Evolutionary conservation across 2,888 invertebrate genomes (phyloP).

Genomic region (Eulithis prunata): DNA sequence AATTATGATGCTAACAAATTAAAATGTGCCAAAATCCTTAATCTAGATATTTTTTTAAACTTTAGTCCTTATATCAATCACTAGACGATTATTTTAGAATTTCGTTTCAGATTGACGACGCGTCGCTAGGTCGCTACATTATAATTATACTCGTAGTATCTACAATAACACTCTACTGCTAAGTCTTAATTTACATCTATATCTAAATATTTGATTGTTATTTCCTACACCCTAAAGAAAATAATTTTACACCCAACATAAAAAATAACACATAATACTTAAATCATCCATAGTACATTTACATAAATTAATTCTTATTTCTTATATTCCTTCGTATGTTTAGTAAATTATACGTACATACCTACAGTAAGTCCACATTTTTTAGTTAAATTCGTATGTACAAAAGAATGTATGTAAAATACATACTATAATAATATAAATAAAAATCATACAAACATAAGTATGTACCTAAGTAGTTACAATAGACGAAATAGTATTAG

Average conservation of each 20-base stretch:
- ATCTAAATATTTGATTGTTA: slow-evolving; percentile 7
- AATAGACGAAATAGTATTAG: no score
- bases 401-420: no score
- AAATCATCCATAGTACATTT: not conserved
- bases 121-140: slow-evolving; percentile 57
- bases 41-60: slow-evolving; percentile 53
- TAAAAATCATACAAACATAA: not conserved
- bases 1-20: not conserved
- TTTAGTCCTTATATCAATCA: slow-evolving; percentile 63
- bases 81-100: slow-evolving; percentile 79
- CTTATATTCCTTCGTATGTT: no score
- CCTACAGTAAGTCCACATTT: not conserved
- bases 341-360: not conserved
- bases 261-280: not conserved
- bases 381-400: not conserved
- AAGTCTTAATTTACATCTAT: slow-evolving; percentile 42
- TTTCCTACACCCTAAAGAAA: not conserved
- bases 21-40: slow-evolving; percentile 27
- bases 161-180: slow-evolving; percentile 56
- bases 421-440: not conserved
- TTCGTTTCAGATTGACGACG: slow-evolving; percentile 77
- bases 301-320: not conserved
- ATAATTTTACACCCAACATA: no score
- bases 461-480: no score
- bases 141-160: slow-evolving; percentile 52